Conservation (phyloP, 2,797 vertebrate genomes). For the Macrochelys suwanniensis region DNA sequence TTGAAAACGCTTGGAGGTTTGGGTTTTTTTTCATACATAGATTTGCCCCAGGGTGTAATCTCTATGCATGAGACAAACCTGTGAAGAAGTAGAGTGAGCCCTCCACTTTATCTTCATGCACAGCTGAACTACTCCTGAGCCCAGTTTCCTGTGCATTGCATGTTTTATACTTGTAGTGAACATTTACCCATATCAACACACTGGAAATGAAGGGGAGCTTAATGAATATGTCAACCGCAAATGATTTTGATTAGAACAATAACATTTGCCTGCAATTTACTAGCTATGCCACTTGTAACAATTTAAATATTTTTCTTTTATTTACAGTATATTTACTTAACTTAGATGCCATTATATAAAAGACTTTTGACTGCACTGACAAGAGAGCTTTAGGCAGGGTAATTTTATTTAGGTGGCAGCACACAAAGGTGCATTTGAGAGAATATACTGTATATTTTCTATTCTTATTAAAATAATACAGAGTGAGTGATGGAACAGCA, state of each 20-base stretch:
- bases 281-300: background rate
- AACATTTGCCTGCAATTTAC: background rate
- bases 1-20: background rate
- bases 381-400: background rate
- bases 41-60: background rate
- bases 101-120: background rate
- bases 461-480: background rate
- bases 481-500: too few species aligned
- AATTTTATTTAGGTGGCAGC: background rate
- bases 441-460: background rate
- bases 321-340: constrained; percentile 3
- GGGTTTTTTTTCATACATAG: background rate
- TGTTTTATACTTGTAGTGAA: background rate
- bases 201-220: background rate
- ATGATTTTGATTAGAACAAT: background rate
- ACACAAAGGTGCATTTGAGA: background rate
- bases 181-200: background rate
- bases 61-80: background rate
- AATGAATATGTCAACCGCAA: background rate
- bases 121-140: background rate
- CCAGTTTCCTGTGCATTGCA: background rate
- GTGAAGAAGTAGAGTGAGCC: too few species aligned
- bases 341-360: background rate
- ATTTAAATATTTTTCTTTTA: background rate
- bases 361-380: background rate